Evolutionary conservation across 2,113 vertebrate genomes (phyloP), one percentile per base, ranked within the genome.

Genomic region (Stigmatopora nigra): DNA sequence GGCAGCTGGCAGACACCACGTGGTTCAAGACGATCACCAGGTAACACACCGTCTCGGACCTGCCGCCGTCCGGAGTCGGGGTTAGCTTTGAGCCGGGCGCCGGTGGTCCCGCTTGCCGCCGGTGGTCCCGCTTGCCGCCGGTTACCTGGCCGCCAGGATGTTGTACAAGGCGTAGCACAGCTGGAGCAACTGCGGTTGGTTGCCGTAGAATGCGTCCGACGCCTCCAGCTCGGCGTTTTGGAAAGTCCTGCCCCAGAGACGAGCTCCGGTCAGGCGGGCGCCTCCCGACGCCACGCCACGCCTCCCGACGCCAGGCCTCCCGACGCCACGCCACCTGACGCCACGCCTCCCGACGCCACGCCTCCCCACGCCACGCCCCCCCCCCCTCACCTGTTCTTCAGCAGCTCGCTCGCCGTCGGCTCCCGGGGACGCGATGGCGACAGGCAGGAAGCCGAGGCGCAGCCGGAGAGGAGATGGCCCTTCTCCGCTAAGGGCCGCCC

Each of bases 21-120:
- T 99, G 94, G 86, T 99, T 99, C 69, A 97, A 92, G 76, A 99
- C 95, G 81, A 99, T 98, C 62, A 99, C 95, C 68, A 99, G 94
- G 82, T 93, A 99, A 81, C 96, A 98, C 64, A 98, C 93, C 89
- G 95, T 94, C 88, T 99, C 94, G 0, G 96, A 99, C 61, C 94
- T 92, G 5, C 95, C 9, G 12, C 10, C 12, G 57, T 59, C n/a
- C 19, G 9, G 38, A n/a, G 1, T 31, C 25, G 8, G 5, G 5
- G 31, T 35, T 36, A n/a, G n/a, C n/a, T n/a, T n/a, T n/a, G n/a
- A n/a, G n/a, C n/a, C n/a, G n/a, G n/a, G n/a, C n/a, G n/a, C n/a
- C n/a, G 25, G 25, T 1, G 25, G 25, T 31, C 3, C 25, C 25
- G 25, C 3, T 31, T 3, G 25, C 2, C 25, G 25, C 38, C 9